Evolutionary conservation across 1,140 invertebrate genomes (phyloP).

Genomic region (Anastatus disparis): DNA sequence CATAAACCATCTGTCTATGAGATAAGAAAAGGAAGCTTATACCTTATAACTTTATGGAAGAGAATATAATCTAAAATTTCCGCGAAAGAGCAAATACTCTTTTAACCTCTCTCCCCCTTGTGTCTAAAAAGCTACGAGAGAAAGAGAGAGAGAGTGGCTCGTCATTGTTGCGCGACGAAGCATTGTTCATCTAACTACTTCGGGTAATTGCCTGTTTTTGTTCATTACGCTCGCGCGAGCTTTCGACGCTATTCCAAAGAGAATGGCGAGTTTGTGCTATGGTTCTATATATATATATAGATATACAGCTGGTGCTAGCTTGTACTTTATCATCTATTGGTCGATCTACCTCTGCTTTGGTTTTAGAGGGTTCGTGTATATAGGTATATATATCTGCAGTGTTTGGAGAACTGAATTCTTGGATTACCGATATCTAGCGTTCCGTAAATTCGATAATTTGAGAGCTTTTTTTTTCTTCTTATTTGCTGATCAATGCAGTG

Average conservation of each 20-base stretch:
- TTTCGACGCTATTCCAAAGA: neutral
- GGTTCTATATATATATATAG: too few species aligned
- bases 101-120: too few species aligned
- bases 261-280: neutral
- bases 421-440: too few species aligned
- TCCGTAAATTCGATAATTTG: too few species aligned
- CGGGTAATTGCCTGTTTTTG: slow-evolving; percentile 55
- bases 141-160: slow-evolving; percentile 47
- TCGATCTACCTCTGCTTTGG: neutral
- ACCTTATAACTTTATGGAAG: neutral
- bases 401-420: too few species aligned
- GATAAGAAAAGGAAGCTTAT: slow-evolving; percentile 40
- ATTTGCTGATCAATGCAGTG: too few species aligned
- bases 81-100: slow-evolving; percentile 14
- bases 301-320: too few species aligned
- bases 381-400: too few species aligned
- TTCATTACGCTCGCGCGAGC: slow-evolving; percentile 49
- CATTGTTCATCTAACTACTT: slow-evolving; percentile 55
- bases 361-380: too few species aligned
- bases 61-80: slow-evolving; percentile 41
- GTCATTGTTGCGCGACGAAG: slow-evolving; percentile 48
- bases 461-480: too few species aligned
- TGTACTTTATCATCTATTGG: slow-evolving; percentile 18
- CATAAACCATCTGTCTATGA: slow-evolving; percentile 31
- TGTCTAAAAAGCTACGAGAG: too few species aligned